A percentile compares a stretch with the other conserved stretches of the same genome.
Evolutionary conservation across 53 echinoderm and acorn worm genomes (phyloP).

Genomic region (Antedon mediterranea): DNA sequence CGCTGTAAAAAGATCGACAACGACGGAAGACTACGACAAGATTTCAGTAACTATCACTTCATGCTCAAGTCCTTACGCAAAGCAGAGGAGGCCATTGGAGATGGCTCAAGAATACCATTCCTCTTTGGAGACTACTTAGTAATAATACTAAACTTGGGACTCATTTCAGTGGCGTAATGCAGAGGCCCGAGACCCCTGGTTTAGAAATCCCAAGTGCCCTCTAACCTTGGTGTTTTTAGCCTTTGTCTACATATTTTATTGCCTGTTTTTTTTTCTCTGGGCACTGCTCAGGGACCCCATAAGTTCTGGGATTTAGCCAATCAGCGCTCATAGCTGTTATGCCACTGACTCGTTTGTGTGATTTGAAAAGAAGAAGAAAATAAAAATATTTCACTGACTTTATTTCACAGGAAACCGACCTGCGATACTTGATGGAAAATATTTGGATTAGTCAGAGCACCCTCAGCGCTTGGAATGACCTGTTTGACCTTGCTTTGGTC

Average conservation of each 20-base stretch:
- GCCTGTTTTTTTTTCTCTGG: too few species aligned
- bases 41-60: conserved; percentile 83
- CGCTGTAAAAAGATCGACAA: conserved; percentile 91
- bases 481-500: conserved; percentile 88
- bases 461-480: conserved; percentile 90
- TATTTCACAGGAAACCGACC: conserved; percentile 60
- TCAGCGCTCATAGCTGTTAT: too few species aligned
- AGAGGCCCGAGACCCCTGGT: too few species aligned
- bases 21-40: conserved; percentile 74
- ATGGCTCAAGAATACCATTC: conserved; percentile 86
- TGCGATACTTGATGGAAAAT: conserved; percentile 87
- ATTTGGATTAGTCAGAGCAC: conserved; percentile 92
- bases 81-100: conserved; percentile 78
- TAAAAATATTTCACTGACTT: too few species aligned
- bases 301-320: too few species aligned
- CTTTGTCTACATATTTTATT: too few species aligned
- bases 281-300: too few species aligned
- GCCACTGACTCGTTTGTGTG: too few species aligned
- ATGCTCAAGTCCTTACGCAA: conserved; percentile 84
- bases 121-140: conserved; percentile 93
- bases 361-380: too few species aligned
- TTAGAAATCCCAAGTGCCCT: too few species aligned
- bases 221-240: too few species aligned
- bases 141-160: too few species aligned
- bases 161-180: neutral